A percentile compares a stretch with the other conserved stretches of the same genome.
These are phyloP conservation scores for Clavelina lepadiformis DNA, from an alignment of 23 tunicate species.

Conservation along the genomic window DNA sequence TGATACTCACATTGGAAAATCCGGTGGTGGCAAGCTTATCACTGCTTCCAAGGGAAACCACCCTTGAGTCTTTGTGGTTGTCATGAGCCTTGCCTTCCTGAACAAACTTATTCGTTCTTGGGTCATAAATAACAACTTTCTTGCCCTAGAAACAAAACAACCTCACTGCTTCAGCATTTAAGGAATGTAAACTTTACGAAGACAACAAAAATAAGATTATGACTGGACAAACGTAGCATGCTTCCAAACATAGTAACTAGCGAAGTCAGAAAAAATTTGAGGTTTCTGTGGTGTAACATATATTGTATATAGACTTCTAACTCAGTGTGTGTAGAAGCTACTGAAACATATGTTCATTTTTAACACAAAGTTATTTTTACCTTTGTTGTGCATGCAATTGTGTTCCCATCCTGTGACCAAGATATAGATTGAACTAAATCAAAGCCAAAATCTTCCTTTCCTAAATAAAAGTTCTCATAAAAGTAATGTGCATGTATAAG, in stretches of 20 bases:
- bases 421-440: constrained; percentile 66
- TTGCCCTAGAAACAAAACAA: constrained; percentile 39
- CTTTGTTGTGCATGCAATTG: constrained; percentile 63
- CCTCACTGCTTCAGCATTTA: neutral
- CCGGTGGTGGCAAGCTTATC: constrained; percentile 71
- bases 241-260: too few species aligned
- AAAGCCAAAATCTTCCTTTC: too few species aligned
- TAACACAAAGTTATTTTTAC: constrained; percentile 18
- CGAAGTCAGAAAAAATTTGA: too few species aligned
- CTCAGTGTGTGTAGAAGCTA: neutral
- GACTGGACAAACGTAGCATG: too few species aligned
- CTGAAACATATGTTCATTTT: neutral
- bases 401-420: constrained; percentile 73
- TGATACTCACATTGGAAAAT: constrained; percentile 48
- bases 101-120: constrained; percentile 19
- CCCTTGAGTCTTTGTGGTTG: constrained; percentile 86
- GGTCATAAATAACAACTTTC: constrained; percentile 35
- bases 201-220: too few species aligned
- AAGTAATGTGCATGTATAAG: too few species aligned
- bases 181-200: constrained; percentile 1
- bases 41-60: constrained; percentile 44
- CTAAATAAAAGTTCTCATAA: too few species aligned
- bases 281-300: too few species aligned
- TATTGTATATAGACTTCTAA: too few species aligned
- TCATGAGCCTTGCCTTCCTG: constrained; percentile 42